phyloP scores from a whole-genome alignment of 1,140 invertebrate species.

The Zelostemma sp. region DNA sequence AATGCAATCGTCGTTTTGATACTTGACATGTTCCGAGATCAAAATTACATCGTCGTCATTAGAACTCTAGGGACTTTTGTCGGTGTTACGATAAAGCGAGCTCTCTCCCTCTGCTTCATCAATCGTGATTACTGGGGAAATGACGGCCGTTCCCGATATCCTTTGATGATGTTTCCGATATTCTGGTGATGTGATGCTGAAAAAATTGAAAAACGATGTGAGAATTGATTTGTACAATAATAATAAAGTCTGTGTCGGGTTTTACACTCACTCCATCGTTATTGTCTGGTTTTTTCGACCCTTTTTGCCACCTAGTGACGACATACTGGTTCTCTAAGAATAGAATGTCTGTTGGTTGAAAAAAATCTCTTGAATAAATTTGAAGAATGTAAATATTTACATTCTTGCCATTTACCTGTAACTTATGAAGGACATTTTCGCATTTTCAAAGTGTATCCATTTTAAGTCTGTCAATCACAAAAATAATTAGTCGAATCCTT shows the following conservation, averaged over 20 bases:
- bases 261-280: no score
- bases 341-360: constrained; percentile 2
- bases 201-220: no score
- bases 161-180: neutral
- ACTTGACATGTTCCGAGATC: constrained; percentile 8
- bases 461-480: constrained; percentile 70
- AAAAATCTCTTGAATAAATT: neutral
- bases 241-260: neutral
- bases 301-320: neutral
- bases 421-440: constrained; percentile 75
- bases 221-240: no score
- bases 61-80: constrained; percentile 14
- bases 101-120: constrained; percentile 15
- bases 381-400: constrained; percentile 52
- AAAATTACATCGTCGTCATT: constrained; percentile 26
- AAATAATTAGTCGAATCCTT: constrained; percentile 9
- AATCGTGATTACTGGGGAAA: neutral
- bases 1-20: constrained; percentile 8
- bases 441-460: constrained; percentile 76
- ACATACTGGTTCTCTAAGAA: neutral
- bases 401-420: constrained; percentile 75
- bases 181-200: neutral
- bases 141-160: neutral
- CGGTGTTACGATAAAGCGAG: constrained; percentile 25
- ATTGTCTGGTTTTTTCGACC: neutral